phyloP scores from a whole-genome alignment of 2,113 vertebrate species.

The Hucho hucho region DNA sequence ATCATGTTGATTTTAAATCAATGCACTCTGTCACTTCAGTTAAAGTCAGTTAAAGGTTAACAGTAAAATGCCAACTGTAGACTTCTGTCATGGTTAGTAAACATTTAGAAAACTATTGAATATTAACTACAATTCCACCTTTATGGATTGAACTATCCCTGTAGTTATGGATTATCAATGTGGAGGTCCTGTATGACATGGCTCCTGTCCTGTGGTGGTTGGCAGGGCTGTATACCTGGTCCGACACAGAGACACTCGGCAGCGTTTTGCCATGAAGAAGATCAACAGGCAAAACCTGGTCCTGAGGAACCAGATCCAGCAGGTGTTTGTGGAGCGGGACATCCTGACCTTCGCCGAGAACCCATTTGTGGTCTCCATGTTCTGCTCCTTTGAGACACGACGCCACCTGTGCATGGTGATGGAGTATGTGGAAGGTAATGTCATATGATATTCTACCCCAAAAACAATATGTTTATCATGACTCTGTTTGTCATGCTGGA shows the following conservation, averaged over 20 bases:
- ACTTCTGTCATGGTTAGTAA: no score
- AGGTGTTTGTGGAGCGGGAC: slow-evolving; percentile 96
- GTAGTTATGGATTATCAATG: no score
- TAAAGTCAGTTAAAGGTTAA: no score
- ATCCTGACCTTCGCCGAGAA: slow-evolving; percentile 97
- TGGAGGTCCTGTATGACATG: no score
- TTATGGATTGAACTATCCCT: no score
- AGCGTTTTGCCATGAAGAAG: slow-evolving; percentile 98
- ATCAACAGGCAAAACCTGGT: slow-evolving; percentile 97
- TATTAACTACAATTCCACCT: no score
- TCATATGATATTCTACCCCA: neutral
- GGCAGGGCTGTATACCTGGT: slow-evolving; percentile 91
- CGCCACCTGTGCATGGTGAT: slow-evolving; percentile 98
- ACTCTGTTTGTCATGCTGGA: no score
- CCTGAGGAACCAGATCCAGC: slow-evolving; percentile 97
- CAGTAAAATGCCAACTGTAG: no score
- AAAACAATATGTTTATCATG: neutral
- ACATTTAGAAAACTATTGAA: no score
- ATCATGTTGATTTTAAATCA: no score
- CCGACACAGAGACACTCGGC: slow-evolving; percentile 89
- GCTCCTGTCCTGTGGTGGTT: slow-evolving; percentile 5
- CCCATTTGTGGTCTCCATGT: slow-evolving; percentile 98
- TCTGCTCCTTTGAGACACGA: slow-evolving; percentile 95
- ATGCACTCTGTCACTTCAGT: no score
- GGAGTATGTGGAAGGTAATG: slow-evolving; percentile 96